Conservation (phyloP, 2,888 invertebrate genomes). For the Deroplatys truncata region DNA sequence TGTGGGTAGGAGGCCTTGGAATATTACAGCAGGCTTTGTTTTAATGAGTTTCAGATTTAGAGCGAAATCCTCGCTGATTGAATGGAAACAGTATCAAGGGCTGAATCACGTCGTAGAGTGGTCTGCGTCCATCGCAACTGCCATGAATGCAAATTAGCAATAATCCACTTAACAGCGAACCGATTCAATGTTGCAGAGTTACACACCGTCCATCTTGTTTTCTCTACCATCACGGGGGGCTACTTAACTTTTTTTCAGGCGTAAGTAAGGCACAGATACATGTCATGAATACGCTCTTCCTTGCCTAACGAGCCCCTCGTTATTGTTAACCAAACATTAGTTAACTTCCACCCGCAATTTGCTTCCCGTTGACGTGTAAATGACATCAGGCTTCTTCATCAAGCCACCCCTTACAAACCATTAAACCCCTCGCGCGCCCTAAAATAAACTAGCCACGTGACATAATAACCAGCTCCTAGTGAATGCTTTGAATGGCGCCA, state of each 20-base stretch:
- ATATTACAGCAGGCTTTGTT: background rate
- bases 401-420: background rate
- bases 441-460: conserved; percentile 23
- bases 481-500: background rate
- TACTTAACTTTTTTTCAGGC: background rate
- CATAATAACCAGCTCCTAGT: background rate
- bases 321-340: conserved; percentile 17
- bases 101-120: background rate
- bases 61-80: background rate
- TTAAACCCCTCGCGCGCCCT: conserved; percentile 20
- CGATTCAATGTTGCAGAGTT: background rate
- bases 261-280: background rate
- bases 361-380: conserved; percentile 14
- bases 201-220: background rate
- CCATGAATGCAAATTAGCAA: background rate
- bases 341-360: conserved; percentile 12
- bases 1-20: background rate
- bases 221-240: background rate
- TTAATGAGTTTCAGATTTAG: background rate
- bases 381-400: conserved; percentile 1
- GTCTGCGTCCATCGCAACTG: background rate
- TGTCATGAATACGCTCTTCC: background rate
- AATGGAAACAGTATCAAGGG: background rate
- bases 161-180: background rate
- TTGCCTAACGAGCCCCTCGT: background rate